Evolutionary conservation across 2,888 invertebrate genomes (phyloP).

Genomic region (Autographa pulchrina): DNA sequence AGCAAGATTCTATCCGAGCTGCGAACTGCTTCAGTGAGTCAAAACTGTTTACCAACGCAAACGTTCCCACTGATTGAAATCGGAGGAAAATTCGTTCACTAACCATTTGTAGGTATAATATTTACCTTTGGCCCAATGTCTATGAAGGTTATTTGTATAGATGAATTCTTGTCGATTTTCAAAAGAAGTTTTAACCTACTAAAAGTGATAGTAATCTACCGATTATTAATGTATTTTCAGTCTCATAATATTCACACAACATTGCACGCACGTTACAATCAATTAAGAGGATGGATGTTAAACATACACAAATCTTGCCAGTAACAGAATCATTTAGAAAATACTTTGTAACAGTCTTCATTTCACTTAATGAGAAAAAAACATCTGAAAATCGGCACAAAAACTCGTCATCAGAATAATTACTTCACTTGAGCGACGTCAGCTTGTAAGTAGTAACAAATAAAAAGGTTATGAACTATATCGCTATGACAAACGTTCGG

Average conservation of each 20-base stretch:
- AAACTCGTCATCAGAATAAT: not conserved
- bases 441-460: conserved; percentile 35
- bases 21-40: conserved; percentile 51
- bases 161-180: too few relatives aligned
- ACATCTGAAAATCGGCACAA: not conserved
- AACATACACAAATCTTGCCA: too few relatives aligned
- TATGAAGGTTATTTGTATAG: too few relatives aligned
- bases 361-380: not conserved
- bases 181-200: too few relatives aligned
- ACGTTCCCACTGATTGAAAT: conserved; percentile 51
- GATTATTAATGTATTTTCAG: too few relatives aligned
- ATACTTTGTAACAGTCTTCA: not conserved
- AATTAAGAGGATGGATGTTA: too few relatives aligned
- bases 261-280: too few relatives aligned
- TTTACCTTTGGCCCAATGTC: too few relatives aligned
- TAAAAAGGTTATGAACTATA: conserved; percentile 61
- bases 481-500: conserved; percentile 77
- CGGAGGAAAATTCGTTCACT: conserved; percentile 43
- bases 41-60: conserved; percentile 58
- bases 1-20: conserved; percentile 34
- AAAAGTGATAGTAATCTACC: too few relatives aligned
- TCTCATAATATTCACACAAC: too few relatives aligned
- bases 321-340: not conserved
- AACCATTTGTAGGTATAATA: conserved; percentile 25
- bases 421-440: conserved; percentile 9